A percentile compares a stretch with the other conserved stretches of the same genome.
phyloP scores from a whole-genome alignment of 2,797 vertebrate genomes.

The Petrocephalus sullivani region DNA sequence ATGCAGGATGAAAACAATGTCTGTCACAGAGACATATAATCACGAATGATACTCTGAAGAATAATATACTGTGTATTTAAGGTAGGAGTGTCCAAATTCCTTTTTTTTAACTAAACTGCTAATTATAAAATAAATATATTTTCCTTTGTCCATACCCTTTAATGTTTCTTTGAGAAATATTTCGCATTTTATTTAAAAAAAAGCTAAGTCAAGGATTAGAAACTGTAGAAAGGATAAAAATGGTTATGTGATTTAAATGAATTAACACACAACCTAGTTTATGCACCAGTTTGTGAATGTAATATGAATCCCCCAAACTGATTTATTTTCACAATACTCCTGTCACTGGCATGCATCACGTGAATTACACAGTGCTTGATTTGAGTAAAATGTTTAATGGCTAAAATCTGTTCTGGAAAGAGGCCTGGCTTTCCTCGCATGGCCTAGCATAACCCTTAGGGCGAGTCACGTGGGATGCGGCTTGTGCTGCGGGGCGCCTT shows the following conservation, averaged over 20 bases:
- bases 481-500: not conserved
- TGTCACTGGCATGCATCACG: not conserved
- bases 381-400: not conserved
- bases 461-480: not conserved
- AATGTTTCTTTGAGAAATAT: conserved; percentile 23
- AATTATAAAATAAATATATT: not conserved
- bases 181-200: not conserved
- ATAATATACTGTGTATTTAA: not conserved
- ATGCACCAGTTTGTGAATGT: not conserved
- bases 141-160: not conserved
- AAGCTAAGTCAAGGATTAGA: not conserved
- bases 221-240: not conserved
- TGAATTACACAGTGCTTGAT: not conserved
- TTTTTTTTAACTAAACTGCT: not conserved
- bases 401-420: not conserved
- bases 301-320: not conserved
- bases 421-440: not conserved
- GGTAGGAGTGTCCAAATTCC: not conserved
- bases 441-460: not conserved
- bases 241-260: not conserved
- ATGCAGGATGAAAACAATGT: not conserved
- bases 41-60: not conserved
- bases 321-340: not conserved
- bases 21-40: not conserved
- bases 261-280: not conserved